Percentiles rank a stretch among this genome's conserved stretches.
These are phyloP conservation scores for Macrosoma leucophasiata DNA, from an alignment of 2,888 invertebrate species.

Conservation along the genomic window DNA sequence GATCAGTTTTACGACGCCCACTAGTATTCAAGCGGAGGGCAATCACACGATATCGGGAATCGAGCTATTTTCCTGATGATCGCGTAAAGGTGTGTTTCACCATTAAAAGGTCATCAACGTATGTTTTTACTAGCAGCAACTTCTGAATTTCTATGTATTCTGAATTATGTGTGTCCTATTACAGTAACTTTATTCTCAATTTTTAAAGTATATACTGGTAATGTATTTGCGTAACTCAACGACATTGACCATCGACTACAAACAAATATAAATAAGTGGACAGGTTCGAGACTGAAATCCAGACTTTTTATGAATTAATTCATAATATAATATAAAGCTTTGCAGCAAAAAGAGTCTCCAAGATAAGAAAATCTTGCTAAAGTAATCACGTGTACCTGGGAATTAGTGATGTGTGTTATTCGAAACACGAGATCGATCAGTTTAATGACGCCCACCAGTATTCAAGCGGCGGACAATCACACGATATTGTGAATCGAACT, in stretches of 20 bases:
- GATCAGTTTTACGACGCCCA: constrained; percentile 13
- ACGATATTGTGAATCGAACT: constrained; percentile 20
- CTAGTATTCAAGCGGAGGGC: constrained; percentile 13
- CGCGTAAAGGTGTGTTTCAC: constrained; percentile 25
- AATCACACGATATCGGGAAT: constrained; percentile 21
- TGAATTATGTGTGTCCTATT: constrained; percentile 28
- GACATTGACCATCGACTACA: constrained; percentile 1
- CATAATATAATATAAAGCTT: too few relatives aligned
- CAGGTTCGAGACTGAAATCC: too few relatives aligned
- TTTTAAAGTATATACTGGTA: constrained; percentile 1
- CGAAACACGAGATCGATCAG: constrained; percentile 10
- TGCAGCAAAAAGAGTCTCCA: too few relatives aligned
- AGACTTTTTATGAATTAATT: too few relatives aligned
- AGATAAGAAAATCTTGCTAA: too few relatives aligned
- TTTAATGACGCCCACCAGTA: constrained; percentile 11
- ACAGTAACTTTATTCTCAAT: constrained; percentile 10
- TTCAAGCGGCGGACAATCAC: constrained; percentile 19
- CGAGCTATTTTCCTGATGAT: constrained; percentile 18
- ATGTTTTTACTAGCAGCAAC: constrained; percentile 24
- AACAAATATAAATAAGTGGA: too few relatives aligned
- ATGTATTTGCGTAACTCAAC: constrained; percentile 3
- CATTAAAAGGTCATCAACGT: constrained; percentile 35
- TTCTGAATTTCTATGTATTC: too few relatives aligned
- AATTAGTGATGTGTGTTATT: background rate
- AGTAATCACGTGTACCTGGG: too few relatives aligned